Percentiles rank a stretch among this genome's conserved stretches.
These are phyloP conservation scores for Eudyptes chrysolophus DNA, from an alignment of 2,113 vertebrate genomes.

Conservation along the genomic window DNA sequence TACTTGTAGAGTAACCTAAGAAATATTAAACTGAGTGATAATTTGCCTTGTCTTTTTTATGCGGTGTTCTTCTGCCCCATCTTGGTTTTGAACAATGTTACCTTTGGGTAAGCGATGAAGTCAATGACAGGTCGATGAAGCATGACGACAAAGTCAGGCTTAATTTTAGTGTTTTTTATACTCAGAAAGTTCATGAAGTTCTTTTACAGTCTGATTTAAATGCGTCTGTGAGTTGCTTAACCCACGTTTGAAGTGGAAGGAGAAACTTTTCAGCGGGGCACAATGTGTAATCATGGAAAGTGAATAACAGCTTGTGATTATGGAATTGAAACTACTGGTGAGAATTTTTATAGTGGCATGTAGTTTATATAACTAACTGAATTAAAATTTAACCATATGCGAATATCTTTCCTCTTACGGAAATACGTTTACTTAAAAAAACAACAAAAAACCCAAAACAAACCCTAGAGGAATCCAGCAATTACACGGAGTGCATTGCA, in stretches of 20 bases:
- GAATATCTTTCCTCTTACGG: neutral
- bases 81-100: neutral
- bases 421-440: neutral
- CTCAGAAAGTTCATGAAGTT: neutral
- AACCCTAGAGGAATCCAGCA: neutral
- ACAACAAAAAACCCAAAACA: neutral
- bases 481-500: neutral
- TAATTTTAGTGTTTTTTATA: constrained; percentile 37
- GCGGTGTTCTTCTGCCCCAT: neutral
- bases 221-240: constrained; percentile 15
- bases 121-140: constrained; percentile 11
- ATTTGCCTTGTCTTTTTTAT: neutral
- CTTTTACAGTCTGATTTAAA: constrained; percentile 19
- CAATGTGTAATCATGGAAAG: neutral
- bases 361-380: constrained; percentile 46
- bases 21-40: neutral
- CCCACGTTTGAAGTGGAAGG: constrained; percentile 36
- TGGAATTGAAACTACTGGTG: constrained; percentile 45
- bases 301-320: constrained; percentile 52
- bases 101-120: neutral
- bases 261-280: neutral
- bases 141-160: neutral
- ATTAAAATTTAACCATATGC: constrained; percentile 55
- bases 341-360: constrained; percentile 56
- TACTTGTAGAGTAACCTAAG: neutral